A percentile compares a stretch with the other conserved stretches of the same genome.
These are phyloP conservation scores for Nomada fabriciana DNA, from an alignment of 2,888 invertebrate genomes.

Conservation along the genomic window DNA sequence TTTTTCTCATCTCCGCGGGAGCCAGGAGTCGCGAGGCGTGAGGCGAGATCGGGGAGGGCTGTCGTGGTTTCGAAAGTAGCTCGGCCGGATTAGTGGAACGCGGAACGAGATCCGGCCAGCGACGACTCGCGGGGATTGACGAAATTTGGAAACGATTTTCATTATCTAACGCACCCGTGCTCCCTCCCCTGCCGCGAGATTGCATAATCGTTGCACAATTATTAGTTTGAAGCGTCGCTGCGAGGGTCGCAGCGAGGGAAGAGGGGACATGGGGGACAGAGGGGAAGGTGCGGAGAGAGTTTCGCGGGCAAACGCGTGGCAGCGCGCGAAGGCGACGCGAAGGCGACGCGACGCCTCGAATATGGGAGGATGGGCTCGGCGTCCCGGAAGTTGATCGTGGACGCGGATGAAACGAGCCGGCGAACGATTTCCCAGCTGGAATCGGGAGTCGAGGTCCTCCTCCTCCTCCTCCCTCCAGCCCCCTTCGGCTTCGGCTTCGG, in stretches of 20 bases:
- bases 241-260: too few species aligned
- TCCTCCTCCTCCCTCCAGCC: conserved; percentile 52
- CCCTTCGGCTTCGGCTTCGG: conserved; percentile 21
- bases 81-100: too few species aligned
- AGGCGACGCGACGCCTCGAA: background rate
- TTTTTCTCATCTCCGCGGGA: too few species aligned
- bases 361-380: too few species aligned
- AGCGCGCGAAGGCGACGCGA: too few species aligned
- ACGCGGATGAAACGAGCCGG: conserved; percentile 1
- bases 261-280: too few species aligned
- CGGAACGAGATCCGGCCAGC: too few species aligned
- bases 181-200: background rate
- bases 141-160: background rate
- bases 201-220: conserved; percentile 17
- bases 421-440: conserved; percentile 11
- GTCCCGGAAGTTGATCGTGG: too few species aligned
- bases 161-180: conserved; percentile 3
- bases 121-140: too few species aligned
- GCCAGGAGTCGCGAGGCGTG: too few species aligned
- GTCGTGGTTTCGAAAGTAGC: conserved; percentile 13
- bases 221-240: background rate
- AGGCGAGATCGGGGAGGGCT: background rate
- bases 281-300: too few species aligned
- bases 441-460: conserved; percentile 45
- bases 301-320: too few species aligned